A percentile compares a stretch with the other conserved stretches of the same genome.
phyloP scores from a whole-genome alignment of 2,797 vertebrate species.

The Sebastes goodei region DNA sequence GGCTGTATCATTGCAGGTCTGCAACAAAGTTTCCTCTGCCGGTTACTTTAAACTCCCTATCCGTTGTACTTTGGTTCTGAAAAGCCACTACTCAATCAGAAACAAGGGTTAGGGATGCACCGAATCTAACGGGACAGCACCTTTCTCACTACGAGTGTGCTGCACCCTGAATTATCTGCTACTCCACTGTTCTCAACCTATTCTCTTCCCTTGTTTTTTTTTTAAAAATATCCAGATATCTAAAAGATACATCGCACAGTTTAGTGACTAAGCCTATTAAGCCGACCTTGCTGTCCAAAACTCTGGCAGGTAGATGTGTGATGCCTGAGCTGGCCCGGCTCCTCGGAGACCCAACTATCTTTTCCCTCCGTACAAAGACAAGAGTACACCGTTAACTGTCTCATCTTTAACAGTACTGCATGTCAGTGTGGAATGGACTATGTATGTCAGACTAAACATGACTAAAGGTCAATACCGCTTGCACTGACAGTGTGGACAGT shows the following conservation, averaged over 20 bases:
- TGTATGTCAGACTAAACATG: neutral
- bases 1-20: neutral
- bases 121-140: neutral
- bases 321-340: neutral
- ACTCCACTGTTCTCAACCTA: neutral
- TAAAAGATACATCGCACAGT: neutral
- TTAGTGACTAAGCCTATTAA: conserved; percentile 5
- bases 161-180: neutral
- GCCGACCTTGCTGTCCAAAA: neutral
- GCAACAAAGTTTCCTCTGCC: neutral
- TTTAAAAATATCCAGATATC: neutral
- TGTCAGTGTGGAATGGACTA: neutral
- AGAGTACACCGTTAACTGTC: conserved; percentile 2
- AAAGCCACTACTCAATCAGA: neutral
- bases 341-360: neutral
- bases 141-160: neutral
- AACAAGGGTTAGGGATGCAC: neutral
- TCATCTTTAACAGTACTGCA: neutral
- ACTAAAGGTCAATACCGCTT: neutral
- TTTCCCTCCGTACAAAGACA: neutral
- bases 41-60: neutral
- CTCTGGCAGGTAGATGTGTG: conserved; percentile 6
- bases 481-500: neutral
- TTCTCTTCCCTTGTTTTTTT: neutral
- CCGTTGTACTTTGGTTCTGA: neutral